Evolutionary conservation across 1,140 invertebrate genomes (phyloP).

Genomic region (Apis laboriosa): DNA sequence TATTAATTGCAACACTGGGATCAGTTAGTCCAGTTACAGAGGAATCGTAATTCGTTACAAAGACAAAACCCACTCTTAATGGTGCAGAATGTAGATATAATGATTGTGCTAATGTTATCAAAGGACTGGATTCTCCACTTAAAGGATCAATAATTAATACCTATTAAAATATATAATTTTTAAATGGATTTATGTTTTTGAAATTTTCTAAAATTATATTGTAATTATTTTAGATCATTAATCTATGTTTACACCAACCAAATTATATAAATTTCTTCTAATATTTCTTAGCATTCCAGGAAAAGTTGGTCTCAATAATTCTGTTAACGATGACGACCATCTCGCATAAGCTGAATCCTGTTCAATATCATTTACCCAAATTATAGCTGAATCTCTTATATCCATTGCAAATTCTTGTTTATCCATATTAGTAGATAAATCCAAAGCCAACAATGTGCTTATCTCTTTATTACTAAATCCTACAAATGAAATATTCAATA

Average conservation of each 20-base stretch:
- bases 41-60: conserved; percentile 86
- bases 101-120: conserved; percentile 94
- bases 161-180: conserved; percentile 77
- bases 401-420: conserved; percentile 94
- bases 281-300: conserved; percentile 98
- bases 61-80: conserved; percentile 94
- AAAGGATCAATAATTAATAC: conserved; percentile 94
- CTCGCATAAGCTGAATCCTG: conserved; percentile 90
- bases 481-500: conserved; percentile 60
- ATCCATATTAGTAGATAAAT: conserved; percentile 84
- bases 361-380: conserved; percentile 98
- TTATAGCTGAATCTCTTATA: conserved; percentile 94
- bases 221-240: background rate
- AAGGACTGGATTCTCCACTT: conserved; percentile 84
- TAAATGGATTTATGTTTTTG: conserved; percentile 15
- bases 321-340: conserved; percentile 94
- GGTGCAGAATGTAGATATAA: conserved; percentile 95
- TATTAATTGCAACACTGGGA: conserved; percentile 91
- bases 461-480: conserved; percentile 82
- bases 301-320: conserved; percentile 96
- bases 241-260: conserved; percentile 82
- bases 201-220: background rate
- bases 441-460: conserved; percentile 87
- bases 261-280: conserved; percentile 96
- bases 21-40: conserved; percentile 85